Percentiles rank a stretch among this genome's conserved stretches.
Conservation (phyloP, 2,797 vertebrate genomes). For the Dendrocincla tyrannina region DNA sequence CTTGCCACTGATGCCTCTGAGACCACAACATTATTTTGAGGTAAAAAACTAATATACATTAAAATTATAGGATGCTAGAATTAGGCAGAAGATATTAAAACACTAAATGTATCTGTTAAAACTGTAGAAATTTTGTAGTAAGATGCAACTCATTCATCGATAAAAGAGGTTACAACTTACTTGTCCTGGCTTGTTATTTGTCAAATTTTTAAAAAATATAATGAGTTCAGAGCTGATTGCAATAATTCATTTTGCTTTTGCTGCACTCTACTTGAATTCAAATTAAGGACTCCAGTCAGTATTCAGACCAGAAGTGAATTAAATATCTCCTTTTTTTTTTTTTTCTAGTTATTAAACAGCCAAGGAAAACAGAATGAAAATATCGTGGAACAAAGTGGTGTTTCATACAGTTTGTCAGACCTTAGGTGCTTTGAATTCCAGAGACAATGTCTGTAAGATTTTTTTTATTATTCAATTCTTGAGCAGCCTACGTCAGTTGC, state of each 20-base stretch:
- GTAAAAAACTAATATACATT: background rate
- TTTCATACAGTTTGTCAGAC: conserved; percentile 3
- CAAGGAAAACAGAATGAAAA: background rate
- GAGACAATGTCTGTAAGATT: background rate
- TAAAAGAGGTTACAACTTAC: background rate
- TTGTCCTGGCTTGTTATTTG: background rate
- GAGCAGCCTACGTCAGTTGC: background rate
- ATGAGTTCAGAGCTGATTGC: background rate
- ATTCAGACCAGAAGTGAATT: background rate
- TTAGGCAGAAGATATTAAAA: background rate
- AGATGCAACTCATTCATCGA: background rate
- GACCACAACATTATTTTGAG: background rate
- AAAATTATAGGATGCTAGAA: background rate
- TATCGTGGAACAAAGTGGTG: background rate
- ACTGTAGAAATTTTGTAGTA: background rate
- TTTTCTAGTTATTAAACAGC: background rate
- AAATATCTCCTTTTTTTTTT: background rate
- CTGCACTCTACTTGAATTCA: background rate
- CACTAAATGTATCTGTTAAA: background rate
- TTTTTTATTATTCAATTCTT: background rate
- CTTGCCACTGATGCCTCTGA: background rate
- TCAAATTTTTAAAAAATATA: background rate
- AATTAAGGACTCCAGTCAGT: background rate
- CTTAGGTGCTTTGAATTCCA: background rate
- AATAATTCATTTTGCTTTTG: background rate